phyloP scores from a whole-genome alignment of 2,888 invertebrate genomes.

The Acleris laterana region DNA sequence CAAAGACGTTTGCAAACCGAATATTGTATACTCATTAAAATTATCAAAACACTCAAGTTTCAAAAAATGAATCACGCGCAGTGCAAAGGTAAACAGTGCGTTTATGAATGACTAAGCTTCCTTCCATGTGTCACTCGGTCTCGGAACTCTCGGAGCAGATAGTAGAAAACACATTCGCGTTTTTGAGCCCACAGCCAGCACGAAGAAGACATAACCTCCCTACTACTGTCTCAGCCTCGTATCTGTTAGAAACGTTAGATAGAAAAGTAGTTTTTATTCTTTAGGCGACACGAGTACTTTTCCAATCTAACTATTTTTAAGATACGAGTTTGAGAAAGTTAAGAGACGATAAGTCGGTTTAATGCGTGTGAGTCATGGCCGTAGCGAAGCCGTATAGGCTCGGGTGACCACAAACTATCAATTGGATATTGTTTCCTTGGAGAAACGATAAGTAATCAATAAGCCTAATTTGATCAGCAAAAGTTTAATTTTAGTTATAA shows the following conservation, averaged over 20 bases:
- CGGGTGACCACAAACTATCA: slow-evolving; percentile 38
- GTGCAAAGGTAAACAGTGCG: slow-evolving; percentile 27
- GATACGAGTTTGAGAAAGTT: too few species aligned
- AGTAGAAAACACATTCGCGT: slow-evolving; percentile 15
- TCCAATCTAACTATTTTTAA: too few species aligned
- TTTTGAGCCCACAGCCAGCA: slow-evolving; percentile 20
- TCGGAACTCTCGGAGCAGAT: not conserved
- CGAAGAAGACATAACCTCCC: slow-evolving; percentile 19
- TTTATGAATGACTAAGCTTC: slow-evolving; percentile 30
- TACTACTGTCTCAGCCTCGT: too few species aligned
- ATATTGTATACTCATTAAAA: not conserved
- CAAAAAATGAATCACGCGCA: slow-evolving; percentile 27
- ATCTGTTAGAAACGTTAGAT: too few species aligned
- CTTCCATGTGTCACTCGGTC: slow-evolving; percentile 17
- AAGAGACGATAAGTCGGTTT: slow-evolving; percentile 29
- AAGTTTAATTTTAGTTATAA: too few species aligned
- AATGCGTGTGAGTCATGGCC: slow-evolving; percentile 43
- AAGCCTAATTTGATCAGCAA: too few species aligned
- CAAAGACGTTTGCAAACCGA: not conserved
- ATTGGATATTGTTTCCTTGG: not conserved
- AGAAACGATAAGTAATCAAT: not conserved
- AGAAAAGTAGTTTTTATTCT: too few species aligned
- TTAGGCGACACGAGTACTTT: too few species aligned
- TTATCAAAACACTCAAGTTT: slow-evolving; percentile 2
- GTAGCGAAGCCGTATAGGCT: slow-evolving; percentile 43